Evolutionary conservation across 1,140 invertebrate species (phyloP), one percentile per base, ranked within the genome.

Genomic region (Hypothenemus hampei): DNA sequence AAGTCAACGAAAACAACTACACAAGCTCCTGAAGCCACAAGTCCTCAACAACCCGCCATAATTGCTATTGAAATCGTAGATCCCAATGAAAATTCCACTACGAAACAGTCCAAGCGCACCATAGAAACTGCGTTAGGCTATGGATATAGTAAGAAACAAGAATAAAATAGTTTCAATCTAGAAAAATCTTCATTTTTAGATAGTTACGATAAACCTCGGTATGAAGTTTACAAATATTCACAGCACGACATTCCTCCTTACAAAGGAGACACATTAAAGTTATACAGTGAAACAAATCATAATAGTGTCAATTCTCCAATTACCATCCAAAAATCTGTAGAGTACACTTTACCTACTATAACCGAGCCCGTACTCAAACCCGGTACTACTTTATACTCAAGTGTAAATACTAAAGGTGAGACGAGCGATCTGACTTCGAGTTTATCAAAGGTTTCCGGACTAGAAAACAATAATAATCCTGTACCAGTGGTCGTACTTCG

Each of bases 191-290:
- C 23, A 22, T 29, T 39, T 46, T 29, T 13, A 56, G 48, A 57
- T 31, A 57, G 21, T 37, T 51, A 51, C 15, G 55, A 40, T 13
- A 72, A 74, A 63, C 75, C 75, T 26, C 78, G 75, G 62, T 78
- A 77, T 57, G 73, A 78, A 70, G 70, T 79, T 40, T 80, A 80
- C 63, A 78, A 78, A 26, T 80, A 80, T 57, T 80, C 77, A 3
- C 78, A 80, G 67, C 70, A 77, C 55, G 76, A 80, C 58, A 76
- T 78, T 41, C 76, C 73, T 13, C 57, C 75, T 20, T 63, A 66
- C 29, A 46, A 60, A 57, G 62, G 62, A 26, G 23, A 40, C 33
- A 2, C 19, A 0, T 39, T 23, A 3, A 39, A 23, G 7, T 15
- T 26, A 3, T 31, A 19, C 10, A 22, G 35, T 13, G n/a, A n/a